Percentiles rank a stretch among this genome's conserved stretches.
phyloP scores from a whole-genome alignment of 2,113 vertebrate species.

The Malurus alboscapulatus region DNA sequence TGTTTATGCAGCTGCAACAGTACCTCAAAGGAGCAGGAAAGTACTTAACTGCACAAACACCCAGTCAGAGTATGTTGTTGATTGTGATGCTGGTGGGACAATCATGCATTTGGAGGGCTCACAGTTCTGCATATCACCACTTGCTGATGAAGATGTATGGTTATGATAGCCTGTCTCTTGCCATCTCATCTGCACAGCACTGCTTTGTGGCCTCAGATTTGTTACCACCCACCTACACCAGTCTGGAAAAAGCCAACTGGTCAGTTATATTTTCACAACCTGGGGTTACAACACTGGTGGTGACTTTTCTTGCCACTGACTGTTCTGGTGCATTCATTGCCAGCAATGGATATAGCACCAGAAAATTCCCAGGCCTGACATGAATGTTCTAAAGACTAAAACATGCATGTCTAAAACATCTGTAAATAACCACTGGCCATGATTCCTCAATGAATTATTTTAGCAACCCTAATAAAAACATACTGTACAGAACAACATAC shows the following conservation, averaged over 20 bases:
- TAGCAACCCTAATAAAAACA: conserved; percentile 65
- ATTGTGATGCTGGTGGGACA: conserved; percentile 45
- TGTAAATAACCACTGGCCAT: conserved; percentile 76
- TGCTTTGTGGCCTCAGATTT: conserved; percentile 4
- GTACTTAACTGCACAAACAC: conserved; percentile 20
- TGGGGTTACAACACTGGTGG: background rate
- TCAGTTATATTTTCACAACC: background rate
- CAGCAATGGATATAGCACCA: conserved; percentile 70
- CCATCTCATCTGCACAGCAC: background rate
- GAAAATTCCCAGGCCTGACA: conserved; percentile 43
- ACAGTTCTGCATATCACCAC: background rate
- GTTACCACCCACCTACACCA: background rate
- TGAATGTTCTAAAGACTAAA: background rate
- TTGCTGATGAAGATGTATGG: background rate
- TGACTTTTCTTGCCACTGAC: conserved; percentile 56
- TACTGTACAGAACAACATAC: conserved; percentile 55
- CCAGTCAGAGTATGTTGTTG: background rate
- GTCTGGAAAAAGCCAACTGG: background rate
- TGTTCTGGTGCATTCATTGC: conserved; percentile 66
- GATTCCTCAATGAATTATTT: conserved; percentile 59
- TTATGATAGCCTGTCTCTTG: background rate
- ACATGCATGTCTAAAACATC: conserved; percentile 41
- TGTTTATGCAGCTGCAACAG: background rate
- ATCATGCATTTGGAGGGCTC: conserved; percentile 5
- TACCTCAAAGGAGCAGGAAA: conserved; percentile 47